Evolutionary conservation across 2,113 vertebrate species (phyloP), one percentile per base, ranked within the genome.

Genomic region (Lontra canadensis): DNA sequence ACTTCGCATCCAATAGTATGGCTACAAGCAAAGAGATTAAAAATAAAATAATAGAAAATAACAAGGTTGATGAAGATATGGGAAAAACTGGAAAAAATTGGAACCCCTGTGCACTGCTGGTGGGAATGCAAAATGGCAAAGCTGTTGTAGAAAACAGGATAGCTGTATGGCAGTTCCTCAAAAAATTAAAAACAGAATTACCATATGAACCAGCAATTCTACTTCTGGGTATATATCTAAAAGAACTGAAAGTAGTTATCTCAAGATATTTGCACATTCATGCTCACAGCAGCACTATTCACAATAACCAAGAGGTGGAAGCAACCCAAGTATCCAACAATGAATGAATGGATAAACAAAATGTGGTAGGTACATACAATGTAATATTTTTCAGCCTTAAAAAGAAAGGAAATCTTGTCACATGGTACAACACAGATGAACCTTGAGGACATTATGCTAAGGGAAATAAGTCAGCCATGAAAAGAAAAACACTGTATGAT

Each of bases 391-490:
- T 74, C 31, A 26, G 55, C 47, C 42, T 84, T 69, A n/a, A 79
- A 94, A 96, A 61, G 85, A 14, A 89, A 79, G 52, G 55, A 95
- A 87, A 92, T 36, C 29, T 52, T 92, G 34, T 88, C 83, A 95
- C 21, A 29, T 55, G 15, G 11, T 81, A 73, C 29, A 73, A 26
- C 29, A 74, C 1, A 3, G 73, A 52, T 73, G 21, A 85, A 85
- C 15, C 9, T 7, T 69, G 49, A 65, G 44, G 25, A 57, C n/a
- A 52, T 18, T 80, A 69, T 31, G 15, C 29, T 82, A 71, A 91
- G 44, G 49, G 36, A 94, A 92, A 63, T 39, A 63, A 80, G 39
- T 61, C 78, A 34, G 39, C 65, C 69, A 95, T 13, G 73, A 59
- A 94, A 95, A 88, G 13, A 81, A 10, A 65, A 65, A 88, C 9